Conservation (phyloP, 2,113 vertebrate species). For the Chamaea fasciata region DNA sequence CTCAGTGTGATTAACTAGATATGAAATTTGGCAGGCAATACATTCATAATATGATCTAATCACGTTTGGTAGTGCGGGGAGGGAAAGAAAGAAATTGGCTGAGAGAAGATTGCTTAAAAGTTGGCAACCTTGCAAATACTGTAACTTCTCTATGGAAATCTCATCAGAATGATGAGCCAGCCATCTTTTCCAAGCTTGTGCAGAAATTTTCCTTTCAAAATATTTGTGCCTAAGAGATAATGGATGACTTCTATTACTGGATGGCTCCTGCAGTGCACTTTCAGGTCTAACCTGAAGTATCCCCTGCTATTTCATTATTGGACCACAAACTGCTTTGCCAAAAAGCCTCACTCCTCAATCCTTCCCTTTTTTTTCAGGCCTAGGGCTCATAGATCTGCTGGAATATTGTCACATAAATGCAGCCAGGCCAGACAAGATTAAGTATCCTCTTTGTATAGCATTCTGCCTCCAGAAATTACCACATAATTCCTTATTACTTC, state of each 20-base stretch:
- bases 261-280: neutral
- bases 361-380: neutral
- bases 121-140: conserved; percentile 46
- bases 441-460: neutral
- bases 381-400: neutral
- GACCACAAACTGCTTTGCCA: neutral
- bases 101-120: conserved; percentile 50
- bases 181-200: conserved; percentile 6
- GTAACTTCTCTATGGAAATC: conserved; percentile 39
- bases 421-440: neutral
- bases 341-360: neutral
- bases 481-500: neutral
- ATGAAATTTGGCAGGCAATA: conserved; percentile 43
- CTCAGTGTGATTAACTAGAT: conserved; percentile 60
- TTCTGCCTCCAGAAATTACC: neutral
- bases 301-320: neutral
- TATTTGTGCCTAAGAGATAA: conserved; percentile 34
- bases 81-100: conserved; percentile 12
- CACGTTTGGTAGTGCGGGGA: conserved; percentile 37
- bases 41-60: conserved; percentile 65
- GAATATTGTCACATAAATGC: neutral
- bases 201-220: conserved; percentile 23
- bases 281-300: conserved; percentile 11
- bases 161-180: conserved; percentile 31
- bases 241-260: conserved; percentile 23